phyloP scores from a whole-genome alignment of 92 coral and sea anemone genomes.

The Pocillopora grandis region DNA sequence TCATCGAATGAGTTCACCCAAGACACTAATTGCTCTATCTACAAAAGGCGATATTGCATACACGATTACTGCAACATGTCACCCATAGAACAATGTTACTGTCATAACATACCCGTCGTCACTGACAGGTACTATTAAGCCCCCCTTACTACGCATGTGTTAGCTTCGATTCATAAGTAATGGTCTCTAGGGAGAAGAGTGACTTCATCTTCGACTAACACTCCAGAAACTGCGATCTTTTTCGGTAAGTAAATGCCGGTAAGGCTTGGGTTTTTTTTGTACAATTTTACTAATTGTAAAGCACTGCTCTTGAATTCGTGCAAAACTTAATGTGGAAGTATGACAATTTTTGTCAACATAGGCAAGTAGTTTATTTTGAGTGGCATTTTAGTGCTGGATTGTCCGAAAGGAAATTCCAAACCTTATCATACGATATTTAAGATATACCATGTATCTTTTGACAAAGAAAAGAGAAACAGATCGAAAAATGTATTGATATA shows the following conservation, averaged over 20 bases:
- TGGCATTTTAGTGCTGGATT: too few relatives aligned
- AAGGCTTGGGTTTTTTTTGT: neutral
- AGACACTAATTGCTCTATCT: neutral
- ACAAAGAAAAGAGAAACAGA: neutral
- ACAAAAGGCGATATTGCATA: neutral
- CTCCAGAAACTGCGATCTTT: neutral
- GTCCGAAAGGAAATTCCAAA: too few relatives aligned
- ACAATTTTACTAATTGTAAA: neutral
- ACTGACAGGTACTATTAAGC: slow-evolving; percentile 22
- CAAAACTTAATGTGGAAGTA: neutral
- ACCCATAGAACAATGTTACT: slow-evolving; percentile 14
- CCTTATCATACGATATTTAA: too few relatives aligned
- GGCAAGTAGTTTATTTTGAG: neutral
- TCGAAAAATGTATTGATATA: neutral
- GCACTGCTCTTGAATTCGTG: neutral
- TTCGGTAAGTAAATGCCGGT: slow-evolving; percentile 19
- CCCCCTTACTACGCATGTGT: slow-evolving; percentile 15
- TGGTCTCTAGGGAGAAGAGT: slow-evolving; percentile 32
- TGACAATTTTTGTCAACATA: slow-evolving; percentile 6
- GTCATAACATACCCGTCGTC: slow-evolving; percentile 36
- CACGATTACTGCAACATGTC: slow-evolving; percentile 3
- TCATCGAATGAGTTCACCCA: too few relatives aligned
- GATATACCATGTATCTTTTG: too few relatives aligned
- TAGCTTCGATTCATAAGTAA: slow-evolving; percentile 19
- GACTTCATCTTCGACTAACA: slow-evolving; percentile 33